phyloP scores from a whole-genome alignment of 2,113 vertebrate genomes.

The Tragelaphus strepsiceros region DNA sequence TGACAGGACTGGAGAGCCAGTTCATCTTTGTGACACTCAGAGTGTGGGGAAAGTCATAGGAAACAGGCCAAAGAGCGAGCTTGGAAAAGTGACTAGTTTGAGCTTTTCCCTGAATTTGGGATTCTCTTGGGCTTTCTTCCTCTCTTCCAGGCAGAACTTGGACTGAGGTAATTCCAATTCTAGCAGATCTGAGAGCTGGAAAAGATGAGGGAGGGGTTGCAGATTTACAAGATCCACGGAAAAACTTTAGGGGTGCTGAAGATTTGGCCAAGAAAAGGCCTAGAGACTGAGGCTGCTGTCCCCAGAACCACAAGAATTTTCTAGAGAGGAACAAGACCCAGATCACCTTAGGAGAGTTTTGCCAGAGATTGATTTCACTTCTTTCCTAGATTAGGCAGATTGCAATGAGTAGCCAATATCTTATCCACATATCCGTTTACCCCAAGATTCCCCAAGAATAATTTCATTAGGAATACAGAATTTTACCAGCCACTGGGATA shows the following conservation, averaged over 20 bases:
- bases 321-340: not conserved
- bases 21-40: not conserved
- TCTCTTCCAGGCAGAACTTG: not conserved
- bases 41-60: not conserved
- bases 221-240: not conserved
- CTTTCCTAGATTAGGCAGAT: not conserved
- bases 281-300: not conserved
- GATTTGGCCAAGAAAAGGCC: not conserved
- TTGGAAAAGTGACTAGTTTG: not conserved
- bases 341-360: not conserved
- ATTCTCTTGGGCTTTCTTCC: not conserved
- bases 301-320: not conserved
- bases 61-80: not conserved
- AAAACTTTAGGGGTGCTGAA: not conserved
- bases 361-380: not conserved
- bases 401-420: conserved; percentile 43
- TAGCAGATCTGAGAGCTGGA: not conserved
- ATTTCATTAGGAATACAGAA: conserved; percentile 64
- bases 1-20: not conserved
- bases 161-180: not conserved
- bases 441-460: conserved; percentile 52
- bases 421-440: conserved; percentile 39
- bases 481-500: conserved; percentile 68
- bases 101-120: not conserved
- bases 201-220: not conserved